Evolutionary conservation across 64 coral and sea anemone genomes (phyloP).

Genomic region (Actinia tenebrosa): DNA sequence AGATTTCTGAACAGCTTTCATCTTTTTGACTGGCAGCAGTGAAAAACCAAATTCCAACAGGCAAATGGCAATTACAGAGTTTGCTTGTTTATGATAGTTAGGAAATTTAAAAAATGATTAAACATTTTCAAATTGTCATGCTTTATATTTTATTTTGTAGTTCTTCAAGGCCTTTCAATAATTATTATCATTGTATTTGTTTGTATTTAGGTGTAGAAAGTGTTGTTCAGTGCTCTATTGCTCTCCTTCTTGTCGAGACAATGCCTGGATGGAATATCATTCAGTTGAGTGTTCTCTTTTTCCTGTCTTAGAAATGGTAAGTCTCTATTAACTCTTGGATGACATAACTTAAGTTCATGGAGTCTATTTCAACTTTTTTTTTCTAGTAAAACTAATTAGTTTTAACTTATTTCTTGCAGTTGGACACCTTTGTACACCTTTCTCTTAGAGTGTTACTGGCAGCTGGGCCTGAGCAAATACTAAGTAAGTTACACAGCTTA

Average conservation of each 20-base stretch:
- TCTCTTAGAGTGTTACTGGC: conserved; percentile 81
- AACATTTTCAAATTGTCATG: too few species aligned
- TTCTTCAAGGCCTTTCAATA: background rate
- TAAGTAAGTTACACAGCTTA: conserved; percentile 46
- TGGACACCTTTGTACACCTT: conserved; percentile 75
- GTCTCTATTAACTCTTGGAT: background rate
- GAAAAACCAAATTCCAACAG: too few species aligned
- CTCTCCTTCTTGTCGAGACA: conserved; percentile 60
- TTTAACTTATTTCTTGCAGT: conserved; percentile 21
- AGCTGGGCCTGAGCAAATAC: conserved; percentile 57
- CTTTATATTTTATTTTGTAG: background rate
- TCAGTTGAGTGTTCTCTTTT: conserved; percentile 66
- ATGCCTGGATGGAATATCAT: conserved; percentile 68
- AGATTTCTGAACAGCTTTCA: too few species aligned
- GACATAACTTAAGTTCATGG: background rate
- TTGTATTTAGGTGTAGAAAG: conserved; percentile 45
- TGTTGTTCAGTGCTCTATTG: conserved; percentile 80
- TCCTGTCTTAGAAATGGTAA: conserved; percentile 84
- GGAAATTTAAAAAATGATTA: too few species aligned
- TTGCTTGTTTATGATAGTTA: too few species aligned
- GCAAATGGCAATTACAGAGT: too few species aligned
- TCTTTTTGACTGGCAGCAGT: too few species aligned
- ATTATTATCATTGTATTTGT: background rate
- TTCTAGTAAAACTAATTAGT: background rate
- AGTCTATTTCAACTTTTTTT: background rate